A percentile compares a stretch with the other conserved stretches of the same genome.
phyloP scores from a whole-genome alignment of 2,888 invertebrate genomes.

The Candidula unifasciata region DNA sequence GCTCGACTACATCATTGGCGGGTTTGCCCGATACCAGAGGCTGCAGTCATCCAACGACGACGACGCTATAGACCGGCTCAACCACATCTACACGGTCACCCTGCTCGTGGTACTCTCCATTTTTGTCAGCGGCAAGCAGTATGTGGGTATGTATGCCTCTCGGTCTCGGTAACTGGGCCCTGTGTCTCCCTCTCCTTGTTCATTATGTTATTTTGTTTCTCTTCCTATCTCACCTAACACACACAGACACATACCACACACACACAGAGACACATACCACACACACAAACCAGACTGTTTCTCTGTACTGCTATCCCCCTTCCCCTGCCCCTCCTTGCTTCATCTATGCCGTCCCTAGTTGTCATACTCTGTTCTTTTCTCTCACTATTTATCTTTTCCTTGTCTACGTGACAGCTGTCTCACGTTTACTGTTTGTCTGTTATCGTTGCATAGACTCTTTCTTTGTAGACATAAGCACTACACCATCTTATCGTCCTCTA shows the following conservation, averaged over 20 bases:
- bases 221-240: too few relatives aligned
- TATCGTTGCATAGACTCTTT: too few relatives aligned
- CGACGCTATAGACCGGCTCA: conserved; percentile 70
- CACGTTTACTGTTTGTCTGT: too few relatives aligned
- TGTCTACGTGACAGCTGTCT: too few relatives aligned
- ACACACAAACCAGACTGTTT: not conserved
- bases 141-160: conserved; percentile 59
- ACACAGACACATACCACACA: too few relatives aligned
- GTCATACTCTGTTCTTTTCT: too few relatives aligned
- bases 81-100: conserved; percentile 68
- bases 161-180: not conserved
- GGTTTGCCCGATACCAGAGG: conserved; percentile 69
- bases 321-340: not conserved
- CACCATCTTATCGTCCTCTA: too few relatives aligned
- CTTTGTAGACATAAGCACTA: too few relatives aligned
- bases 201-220: not conserved
- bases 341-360: too few relatives aligned
- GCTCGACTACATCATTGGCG: conserved; percentile 68
- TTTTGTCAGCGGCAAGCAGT: conserved; percentile 69
- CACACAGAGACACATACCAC: too few relatives aligned
- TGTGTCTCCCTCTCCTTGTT: not conserved
- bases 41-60: conserved; percentile 67
- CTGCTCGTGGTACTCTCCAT: conserved; percentile 69
- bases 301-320: not conserved
- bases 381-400: too few relatives aligned